phyloP scores from a whole-genome alignment of 1,140 invertebrate species.

The Aphaenogaster floridana region DNA sequence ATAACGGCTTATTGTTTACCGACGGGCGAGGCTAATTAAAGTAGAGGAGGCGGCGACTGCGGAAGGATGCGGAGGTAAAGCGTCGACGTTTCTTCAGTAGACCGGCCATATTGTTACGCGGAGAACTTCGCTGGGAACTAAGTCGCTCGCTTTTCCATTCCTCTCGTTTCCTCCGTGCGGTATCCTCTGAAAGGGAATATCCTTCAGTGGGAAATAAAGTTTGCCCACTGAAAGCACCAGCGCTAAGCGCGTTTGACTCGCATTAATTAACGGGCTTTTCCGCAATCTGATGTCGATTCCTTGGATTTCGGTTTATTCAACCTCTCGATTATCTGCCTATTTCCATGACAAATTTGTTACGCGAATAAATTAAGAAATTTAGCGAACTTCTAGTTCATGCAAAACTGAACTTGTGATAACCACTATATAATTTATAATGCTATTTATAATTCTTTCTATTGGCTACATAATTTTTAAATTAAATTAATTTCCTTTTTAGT shows the following conservation, averaged over 20 bases:
- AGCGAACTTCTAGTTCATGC: background rate
- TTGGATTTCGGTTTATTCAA: constrained; percentile 49
- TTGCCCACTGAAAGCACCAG: constrained; percentile 26
- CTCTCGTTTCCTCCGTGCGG: constrained; percentile 34
- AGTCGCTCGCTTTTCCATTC: constrained; percentile 36
- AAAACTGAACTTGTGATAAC: background rate
- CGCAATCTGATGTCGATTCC: constrained; percentile 44
- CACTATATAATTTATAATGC: background rate
- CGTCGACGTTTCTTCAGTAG: constrained; percentile 59
- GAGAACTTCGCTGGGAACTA: constrained; percentile 46
- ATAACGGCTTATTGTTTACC: constrained; percentile 75
- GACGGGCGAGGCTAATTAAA: constrained; percentile 74
- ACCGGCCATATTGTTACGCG: constrained; percentile 63
- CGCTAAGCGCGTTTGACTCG: constrained; percentile 58
- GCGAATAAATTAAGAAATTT: constrained; percentile 10
- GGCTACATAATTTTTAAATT: background rate
- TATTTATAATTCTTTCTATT: background rate
- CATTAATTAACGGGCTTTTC: constrained; percentile 56
- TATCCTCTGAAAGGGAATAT: constrained; percentile 56
- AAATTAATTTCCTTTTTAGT: background rate
- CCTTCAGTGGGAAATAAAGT: constrained; percentile 47
- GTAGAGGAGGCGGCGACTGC: constrained; percentile 23
- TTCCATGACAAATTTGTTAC: constrained; percentile 30
- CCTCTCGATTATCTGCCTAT: constrained; percentile 31
- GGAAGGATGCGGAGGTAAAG: constrained; percentile 7